Conservation (phyloP, 1,140 invertebrate species). For the Drosophila quadrilineata region DNA sequence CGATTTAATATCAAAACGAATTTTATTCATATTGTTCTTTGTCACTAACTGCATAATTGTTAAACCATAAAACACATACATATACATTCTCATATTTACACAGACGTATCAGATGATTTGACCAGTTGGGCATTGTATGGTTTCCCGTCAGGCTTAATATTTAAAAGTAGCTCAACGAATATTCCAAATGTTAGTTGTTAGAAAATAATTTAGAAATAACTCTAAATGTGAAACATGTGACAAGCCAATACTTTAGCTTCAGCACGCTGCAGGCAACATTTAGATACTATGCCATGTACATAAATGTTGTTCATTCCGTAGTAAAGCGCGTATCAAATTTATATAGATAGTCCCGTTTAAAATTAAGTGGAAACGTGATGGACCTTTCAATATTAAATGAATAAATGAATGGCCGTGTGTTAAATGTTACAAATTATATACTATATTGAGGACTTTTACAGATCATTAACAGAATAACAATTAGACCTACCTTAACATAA, state of each 20-base stretch:
- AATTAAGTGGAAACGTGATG: constrained; percentile 59
- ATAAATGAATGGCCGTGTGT: constrained; percentile 53
- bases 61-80: constrained; percentile 15
- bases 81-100: constrained; percentile 17
- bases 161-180: constrained; percentile 5
- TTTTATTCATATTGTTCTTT: constrained; percentile 23
- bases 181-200: constrained; percentile 24
- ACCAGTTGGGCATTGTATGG: constrained; percentile 44
- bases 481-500: constrained; percentile 57
- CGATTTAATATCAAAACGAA: constrained; percentile 7
- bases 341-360: constrained; percentile 52
- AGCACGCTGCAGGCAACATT: no score
- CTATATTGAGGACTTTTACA: constrained; percentile 62
- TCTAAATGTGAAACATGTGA: constrained; percentile 38
- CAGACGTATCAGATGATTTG: constrained; percentile 20
- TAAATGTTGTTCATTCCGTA: constrained; percentile 71
- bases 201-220: constrained; percentile 11
- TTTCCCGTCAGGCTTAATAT: constrained; percentile 45
- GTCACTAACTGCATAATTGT: constrained; percentile 28
- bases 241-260: constrained; percentile 36
- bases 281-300: constrained; percentile 12
- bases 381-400: constrained; percentile 40
- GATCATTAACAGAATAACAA: constrained; percentile 41
- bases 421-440: constrained; percentile 56
- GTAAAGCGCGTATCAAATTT: constrained; percentile 30